Evolutionary conservation across 2,113 vertebrate genomes (phyloP), one percentile per base, ranked within the genome.

Genomic region (Heterochromis multidens): DNA sequence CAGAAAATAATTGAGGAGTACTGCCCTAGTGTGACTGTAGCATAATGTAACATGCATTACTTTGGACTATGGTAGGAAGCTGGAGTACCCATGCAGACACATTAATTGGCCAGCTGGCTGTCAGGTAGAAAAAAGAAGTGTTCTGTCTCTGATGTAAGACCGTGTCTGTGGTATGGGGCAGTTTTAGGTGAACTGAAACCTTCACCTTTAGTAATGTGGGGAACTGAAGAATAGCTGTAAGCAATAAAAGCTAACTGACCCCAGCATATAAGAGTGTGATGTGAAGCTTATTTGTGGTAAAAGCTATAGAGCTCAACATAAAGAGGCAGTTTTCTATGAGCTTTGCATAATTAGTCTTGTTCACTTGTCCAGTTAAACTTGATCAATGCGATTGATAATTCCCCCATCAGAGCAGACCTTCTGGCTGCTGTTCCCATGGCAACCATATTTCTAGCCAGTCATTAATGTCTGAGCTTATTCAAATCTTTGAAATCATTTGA

Each of bases 391-490:
- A 90, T 86, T 90, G 90, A 90, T 88, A 77, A 89, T 78, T 43
- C 81, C 63, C 72, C 77, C 82, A 80, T 79, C 27, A 33, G 78
- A 58, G 23, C 1, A 23, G 59, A 58, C 79, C 77, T 65, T 59
- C 79, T 83, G 93, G 79, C 80, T 59, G 65, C 82, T 83, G 90
- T 93, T 92, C 56, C 87, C 82, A 90, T 87, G 88, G 87, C 58
- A 89, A 92, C 91, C n/a, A 40, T 19, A 77, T 83, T 85, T 67
- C 86, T 33, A 78, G 57, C 35, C 81, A 83, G 79, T 56, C 85
- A 57, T 80, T 85, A 61, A 77, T 23, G 63, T 82, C 86, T 40
- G 78, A 76, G 62, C 74, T 87, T 65, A 77, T 89, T 91, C 62
- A 79, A 58, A 77, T 84, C 82, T 81, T 87, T 61, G 9, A 56